Evolutionary conservation across 2,113 vertebrate genomes (phyloP).

Genomic region (Sigmodon hispidus): DNA sequence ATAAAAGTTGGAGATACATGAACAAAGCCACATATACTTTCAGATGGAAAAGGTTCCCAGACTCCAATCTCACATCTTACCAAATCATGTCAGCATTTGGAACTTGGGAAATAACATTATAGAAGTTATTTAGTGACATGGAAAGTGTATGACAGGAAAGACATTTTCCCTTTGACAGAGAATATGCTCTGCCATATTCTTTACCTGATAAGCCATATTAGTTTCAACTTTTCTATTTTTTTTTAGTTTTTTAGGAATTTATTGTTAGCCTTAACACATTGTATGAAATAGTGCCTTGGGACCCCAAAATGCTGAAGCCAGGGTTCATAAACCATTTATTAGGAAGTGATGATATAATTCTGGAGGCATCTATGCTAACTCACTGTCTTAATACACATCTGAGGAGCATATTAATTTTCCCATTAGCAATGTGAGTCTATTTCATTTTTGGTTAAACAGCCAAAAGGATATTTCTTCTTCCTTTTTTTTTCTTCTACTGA

Average conservation of each 20-base stretch:
- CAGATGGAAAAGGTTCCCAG: neutral
- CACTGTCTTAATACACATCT: conserved; percentile 23
- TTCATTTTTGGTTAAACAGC: conserved; percentile 73
- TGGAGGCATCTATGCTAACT: conserved; percentile 59
- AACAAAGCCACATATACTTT: conserved; percentile 33
- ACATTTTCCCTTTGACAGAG: conserved; percentile 65
- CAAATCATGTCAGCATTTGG: conserved; percentile 27
- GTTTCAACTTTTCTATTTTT: conserved; percentile 65
- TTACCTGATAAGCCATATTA: conserved; percentile 80
- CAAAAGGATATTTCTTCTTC: conserved; percentile 70
- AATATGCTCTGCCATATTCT: conserved; percentile 59
- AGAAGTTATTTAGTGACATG: conserved; percentile 66
- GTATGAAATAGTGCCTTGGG: conserved; percentile 52
- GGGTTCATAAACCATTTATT: conserved; percentile 66
- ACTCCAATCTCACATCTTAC: conserved; percentile 23
- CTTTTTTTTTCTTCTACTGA: conserved; percentile 25
- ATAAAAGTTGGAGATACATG: conserved; percentile 22
- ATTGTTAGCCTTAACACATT: conserved; percentile 69
- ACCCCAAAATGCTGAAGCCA: conserved; percentile 55
- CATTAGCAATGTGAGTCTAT: conserved; percentile 41
- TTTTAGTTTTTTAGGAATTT: conserved; percentile 54
- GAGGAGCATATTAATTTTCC: conserved; percentile 63
- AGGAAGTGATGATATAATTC: conserved; percentile 57
- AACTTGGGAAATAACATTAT: neutral
- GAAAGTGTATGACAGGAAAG: conserved; percentile 23